These are phyloP conservation scores for Xestia ashworthii DNA, from an alignment of 2,888 invertebrate genomes.

Conservation along the genomic window DNA sequence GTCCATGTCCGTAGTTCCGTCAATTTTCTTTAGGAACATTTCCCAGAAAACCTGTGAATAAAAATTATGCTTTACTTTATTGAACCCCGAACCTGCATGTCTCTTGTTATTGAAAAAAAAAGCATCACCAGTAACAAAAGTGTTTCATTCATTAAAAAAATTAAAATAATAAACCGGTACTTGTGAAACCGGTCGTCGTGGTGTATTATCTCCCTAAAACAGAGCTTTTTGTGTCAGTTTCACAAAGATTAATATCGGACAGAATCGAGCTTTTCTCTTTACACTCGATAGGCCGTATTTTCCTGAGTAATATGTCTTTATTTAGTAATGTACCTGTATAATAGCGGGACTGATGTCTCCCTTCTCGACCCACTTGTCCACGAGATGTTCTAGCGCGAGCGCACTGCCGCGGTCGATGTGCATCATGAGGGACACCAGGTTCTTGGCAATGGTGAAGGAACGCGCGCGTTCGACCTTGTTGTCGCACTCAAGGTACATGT, in stretches of 20 bases:
- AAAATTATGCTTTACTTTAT: background rate
- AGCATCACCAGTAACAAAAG: background rate
- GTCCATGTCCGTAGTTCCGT: constrained; percentile 93
- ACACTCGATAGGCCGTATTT: too few species aligned
- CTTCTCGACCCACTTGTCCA: constrained; percentile 84
- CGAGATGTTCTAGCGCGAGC: constrained; percentile 84
- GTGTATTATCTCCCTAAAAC: too few species aligned
- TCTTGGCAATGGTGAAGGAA: constrained; percentile 79
- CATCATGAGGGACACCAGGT: constrained; percentile 76
- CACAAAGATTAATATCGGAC: background rate
- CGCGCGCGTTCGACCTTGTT: constrained; percentile 87
- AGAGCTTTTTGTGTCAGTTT: too few species aligned
- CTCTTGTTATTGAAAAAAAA: background rate
- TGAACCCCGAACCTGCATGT: background rate
- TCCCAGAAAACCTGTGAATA: constrained; percentile 94
- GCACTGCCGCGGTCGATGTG: constrained; percentile 84
- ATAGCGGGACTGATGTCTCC: constrained; percentile 85
- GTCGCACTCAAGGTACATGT: constrained; percentile 92
- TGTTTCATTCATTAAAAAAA: background rate
- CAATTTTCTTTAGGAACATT: constrained; percentile 94
- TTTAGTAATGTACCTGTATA: constrained; percentile 80
- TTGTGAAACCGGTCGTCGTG: background rate
- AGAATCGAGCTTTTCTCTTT: background rate
- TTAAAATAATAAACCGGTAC: background rate
- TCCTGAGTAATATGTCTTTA: background rate